Conservation (phyloP, 2,113 vertebrate species). For the Eublepharis macularius region DNA sequence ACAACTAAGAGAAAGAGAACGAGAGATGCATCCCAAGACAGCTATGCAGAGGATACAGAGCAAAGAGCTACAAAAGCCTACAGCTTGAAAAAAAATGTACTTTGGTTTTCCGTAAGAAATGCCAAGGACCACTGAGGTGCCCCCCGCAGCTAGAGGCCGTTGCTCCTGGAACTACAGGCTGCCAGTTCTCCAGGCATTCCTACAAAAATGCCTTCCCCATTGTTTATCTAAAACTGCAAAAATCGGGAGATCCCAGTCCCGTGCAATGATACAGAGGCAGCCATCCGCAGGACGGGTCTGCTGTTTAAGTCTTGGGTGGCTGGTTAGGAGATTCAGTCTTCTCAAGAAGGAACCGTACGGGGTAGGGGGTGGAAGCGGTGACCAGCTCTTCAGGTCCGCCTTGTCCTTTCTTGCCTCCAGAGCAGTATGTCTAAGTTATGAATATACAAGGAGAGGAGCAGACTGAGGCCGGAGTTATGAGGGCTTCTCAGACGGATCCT, state of each 20-base stretch:
- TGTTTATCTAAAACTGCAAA: constrained; percentile 53
- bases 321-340: constrained; percentile 9
- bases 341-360: neutral
- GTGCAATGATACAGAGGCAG: constrained; percentile 44
- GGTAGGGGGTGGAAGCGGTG: neutral
- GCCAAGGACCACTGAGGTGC: constrained; percentile 10
- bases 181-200: constrained; percentile 50
- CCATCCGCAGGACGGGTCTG: neutral
- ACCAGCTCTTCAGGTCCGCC: neutral
- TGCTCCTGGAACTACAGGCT: constrained; percentile 36
- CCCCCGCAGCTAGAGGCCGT: constrained; percentile 10
- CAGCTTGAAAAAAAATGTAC: constrained; percentile 50
- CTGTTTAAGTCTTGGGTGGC: constrained; percentile 25
- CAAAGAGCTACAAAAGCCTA: constrained; percentile 41
- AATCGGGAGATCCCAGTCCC: constrained; percentile 41
- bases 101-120: constrained; percentile 66
- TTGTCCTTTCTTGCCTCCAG: neutral
- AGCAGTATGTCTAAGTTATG: neutral
- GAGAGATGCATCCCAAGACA: constrained; percentile 39
- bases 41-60: constrained; percentile 30
- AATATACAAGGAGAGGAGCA: neutral
- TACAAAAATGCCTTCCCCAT: constrained; percentile 18
- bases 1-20: constrained; percentile 40
- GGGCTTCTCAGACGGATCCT: constrained; percentile 20
- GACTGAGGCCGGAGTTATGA: neutral